Evolutionary conservation across 2,888 invertebrate species (phyloP), one percentile per base, ranked within the genome.

Genomic region (Eristalis arbustorum): DNA sequence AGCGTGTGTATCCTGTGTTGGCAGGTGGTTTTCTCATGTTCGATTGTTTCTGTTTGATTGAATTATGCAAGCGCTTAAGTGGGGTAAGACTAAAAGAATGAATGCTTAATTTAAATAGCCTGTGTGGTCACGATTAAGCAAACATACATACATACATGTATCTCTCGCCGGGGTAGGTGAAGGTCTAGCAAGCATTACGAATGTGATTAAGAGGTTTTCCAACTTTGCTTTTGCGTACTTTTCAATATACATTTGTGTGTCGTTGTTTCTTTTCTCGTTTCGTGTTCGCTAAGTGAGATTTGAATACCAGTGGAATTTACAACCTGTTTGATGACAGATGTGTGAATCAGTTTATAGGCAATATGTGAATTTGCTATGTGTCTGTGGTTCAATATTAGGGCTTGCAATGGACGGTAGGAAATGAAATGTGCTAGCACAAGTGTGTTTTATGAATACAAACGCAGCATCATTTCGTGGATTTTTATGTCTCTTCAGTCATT

Each of bases 11-110:
- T 14, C 0, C 18, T 13, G 10, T 40, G 23, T 40, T 68, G 61
- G 62, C 79, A 80, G 73, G 79, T 80, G 79, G 79, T 61, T 72
- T 72, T 62, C 34, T 13, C 23, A 25, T 61, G 25, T 77, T 13
- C 42, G n/a, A 28, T 67, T 83, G 64, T 78, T 75, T 34, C 22
- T 40, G 64, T 34, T 61, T 75, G 68, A 80, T 81, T 40, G 74
- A 82, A 82, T 77, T 82, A 85, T 73, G 82, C 82, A 85, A 85
- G 63, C 62, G 23, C 67, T 82, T 77, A 85, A 49, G 49, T 85
- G 69, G 73, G 18, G 25, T 77, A 69, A 59, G 56, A 71, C 69
- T 40, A 73, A 63, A 64, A 76, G 72, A 81, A 77, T 80, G 63
- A 23, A 80, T 80, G 62, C 72, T 76, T 75, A 75, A 79, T 84